Percentiles rank a stretch among this genome's conserved stretches.
Conservation (phyloP, 2,113 vertebrate species). For the Oryzias javanicus region DNA sequence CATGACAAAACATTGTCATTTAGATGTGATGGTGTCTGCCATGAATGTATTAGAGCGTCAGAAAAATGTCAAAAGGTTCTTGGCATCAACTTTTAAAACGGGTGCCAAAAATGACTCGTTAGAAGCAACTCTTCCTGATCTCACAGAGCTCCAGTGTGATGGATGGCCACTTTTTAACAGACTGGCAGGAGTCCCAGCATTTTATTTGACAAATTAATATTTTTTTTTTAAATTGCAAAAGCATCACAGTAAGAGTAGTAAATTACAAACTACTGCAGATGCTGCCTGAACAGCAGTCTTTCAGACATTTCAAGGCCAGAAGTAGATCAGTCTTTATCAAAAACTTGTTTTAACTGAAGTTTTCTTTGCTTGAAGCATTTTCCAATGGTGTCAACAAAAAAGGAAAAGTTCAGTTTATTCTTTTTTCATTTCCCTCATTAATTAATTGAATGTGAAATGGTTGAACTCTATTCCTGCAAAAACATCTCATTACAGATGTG, state of each 20-base stretch:
- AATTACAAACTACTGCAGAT: conserved; percentile 40
- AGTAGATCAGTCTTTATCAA: conserved; percentile 7
- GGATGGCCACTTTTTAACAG: conserved; percentile 43
- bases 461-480: too few relatives aligned
- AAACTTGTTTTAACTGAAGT: too few relatives aligned
- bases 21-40: too few relatives aligned
- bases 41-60: conserved; percentile 2
- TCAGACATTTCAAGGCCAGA: neutral
- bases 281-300: conserved; percentile 41
- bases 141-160: conserved; percentile 14
- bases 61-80: too few relatives aligned
- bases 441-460: too few relatives aligned
- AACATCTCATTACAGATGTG: too few relatives aligned
- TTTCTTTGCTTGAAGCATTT: too few relatives aligned
- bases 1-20: conserved; percentile 13
- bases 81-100: too few relatives aligned
- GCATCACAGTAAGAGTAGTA: conserved; percentile 55
- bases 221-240: conserved; percentile 52
- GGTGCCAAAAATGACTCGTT: neutral
- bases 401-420: too few relatives aligned
- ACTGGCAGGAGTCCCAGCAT: conserved; percentile 52
- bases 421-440: too few relatives aligned
- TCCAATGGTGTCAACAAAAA: too few relatives aligned
- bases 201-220: conserved; percentile 65
- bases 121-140: conserved; percentile 7